Percentiles rank a stretch among this genome's conserved stretches.
Conservation (phyloP, 1,140 invertebrate species). For the Anastrepha obliqua region DNA sequence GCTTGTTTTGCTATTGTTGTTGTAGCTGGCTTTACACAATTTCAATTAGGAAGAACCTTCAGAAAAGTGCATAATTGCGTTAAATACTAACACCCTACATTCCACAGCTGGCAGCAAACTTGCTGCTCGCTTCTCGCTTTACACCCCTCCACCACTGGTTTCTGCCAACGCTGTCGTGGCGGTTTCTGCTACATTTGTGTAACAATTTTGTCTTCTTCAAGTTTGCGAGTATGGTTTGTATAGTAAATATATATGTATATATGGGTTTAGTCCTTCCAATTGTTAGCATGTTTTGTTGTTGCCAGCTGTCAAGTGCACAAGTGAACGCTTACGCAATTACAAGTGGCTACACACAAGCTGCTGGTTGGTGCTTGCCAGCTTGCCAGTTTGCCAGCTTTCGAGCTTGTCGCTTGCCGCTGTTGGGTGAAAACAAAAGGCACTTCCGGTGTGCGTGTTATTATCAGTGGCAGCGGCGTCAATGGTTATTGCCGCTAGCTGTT, state of each 20-base stretch:
- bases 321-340: constrained; percentile 33
- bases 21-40: constrained; percentile 36
- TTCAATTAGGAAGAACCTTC: constrained; percentile 56
- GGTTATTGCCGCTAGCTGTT: constrained; percentile 9
- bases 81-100: constrained; percentile 21
- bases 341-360: neutral
- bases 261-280: neutral
- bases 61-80: constrained; percentile 57
- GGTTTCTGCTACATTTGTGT: neutral
- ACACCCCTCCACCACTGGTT: neutral
- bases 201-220: constrained; percentile 21
- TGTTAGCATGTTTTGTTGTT: neutral
- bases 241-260: neutral
- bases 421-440: constrained; percentile 21
- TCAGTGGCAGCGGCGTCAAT: neutral
- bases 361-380: neutral
- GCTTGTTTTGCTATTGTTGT: neutral
- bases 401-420: constrained; percentile 6
- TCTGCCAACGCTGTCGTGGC: neutral
- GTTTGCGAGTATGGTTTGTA: neutral
- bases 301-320: constrained; percentile 39
- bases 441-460: constrained; percentile 34
- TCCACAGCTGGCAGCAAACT: neutral
- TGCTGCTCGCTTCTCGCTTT: neutral
- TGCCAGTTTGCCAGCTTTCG: neutral